Conservation (phyloP, 2,888 invertebrate genomes). For the Drosophila algonquin region DNA sequence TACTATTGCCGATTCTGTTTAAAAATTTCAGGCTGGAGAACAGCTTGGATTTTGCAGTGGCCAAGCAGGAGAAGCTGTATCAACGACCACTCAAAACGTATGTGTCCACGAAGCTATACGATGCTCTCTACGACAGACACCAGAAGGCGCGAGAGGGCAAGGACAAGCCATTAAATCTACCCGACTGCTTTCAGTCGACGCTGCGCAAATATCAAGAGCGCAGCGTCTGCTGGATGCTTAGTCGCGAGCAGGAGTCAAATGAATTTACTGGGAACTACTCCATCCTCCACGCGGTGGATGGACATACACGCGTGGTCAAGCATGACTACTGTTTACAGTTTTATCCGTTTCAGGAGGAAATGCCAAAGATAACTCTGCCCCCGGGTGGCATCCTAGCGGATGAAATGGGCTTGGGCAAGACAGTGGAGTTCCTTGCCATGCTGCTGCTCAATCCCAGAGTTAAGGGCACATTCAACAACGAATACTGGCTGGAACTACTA, state of each 20-base stretch:
- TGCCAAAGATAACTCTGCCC: conserved; percentile 72
- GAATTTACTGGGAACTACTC: conserved; percentile 56
- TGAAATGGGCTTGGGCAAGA: conserved; percentile 93
- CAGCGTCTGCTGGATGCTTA: conserved; percentile 89
- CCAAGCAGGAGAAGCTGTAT: conserved; percentile 39
- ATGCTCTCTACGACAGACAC: conserved; percentile 68
- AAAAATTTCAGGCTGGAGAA: conserved; percentile 34
- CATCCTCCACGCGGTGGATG: conserved; percentile 57
- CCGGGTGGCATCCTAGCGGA: conserved; percentile 91
- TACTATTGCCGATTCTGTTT: conserved; percentile 62
- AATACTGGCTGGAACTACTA: conserved; percentile 41
- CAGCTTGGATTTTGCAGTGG: conserved; percentile 54
- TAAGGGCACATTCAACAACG: conserved; percentile 11
- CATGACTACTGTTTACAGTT: conserved; percentile 76
- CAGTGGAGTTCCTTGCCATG: conserved; percentile 89
- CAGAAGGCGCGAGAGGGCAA: background rate
- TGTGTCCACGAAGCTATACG: conserved; percentile 75
- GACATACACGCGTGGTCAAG: conserved; percentile 58
- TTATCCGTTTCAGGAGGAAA: conserved; percentile 18
- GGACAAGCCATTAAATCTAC: conserved; percentile 52
- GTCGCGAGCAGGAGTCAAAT: conserved; percentile 84
- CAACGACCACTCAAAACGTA: conserved; percentile 71
- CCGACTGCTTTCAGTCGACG: conserved; percentile 83
- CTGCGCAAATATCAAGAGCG: conserved; percentile 87
- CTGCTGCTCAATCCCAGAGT: conserved; percentile 85